phyloP scores from a whole-genome alignment of 1,140 invertebrate genomes.

The Phenacoccus solenopsis region DNA sequence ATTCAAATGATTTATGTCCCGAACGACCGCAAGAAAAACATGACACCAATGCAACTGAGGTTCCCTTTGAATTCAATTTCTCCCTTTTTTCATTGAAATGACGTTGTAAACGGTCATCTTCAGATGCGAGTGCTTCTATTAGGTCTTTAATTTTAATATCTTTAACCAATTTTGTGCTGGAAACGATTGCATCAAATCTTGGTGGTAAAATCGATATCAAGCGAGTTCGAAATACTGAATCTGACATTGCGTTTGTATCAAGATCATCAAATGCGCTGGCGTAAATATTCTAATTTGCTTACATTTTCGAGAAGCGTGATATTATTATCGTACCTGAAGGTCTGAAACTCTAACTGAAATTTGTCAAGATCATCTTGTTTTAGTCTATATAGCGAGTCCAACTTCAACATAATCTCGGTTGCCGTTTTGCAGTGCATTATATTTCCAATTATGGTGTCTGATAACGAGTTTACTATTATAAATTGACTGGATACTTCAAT shows the following conservation, averaged over 20 bases:
- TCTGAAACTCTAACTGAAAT: neutral
- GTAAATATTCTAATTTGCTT: neutral
- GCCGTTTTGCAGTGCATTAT: too few species aligned
- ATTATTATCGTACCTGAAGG: neutral
- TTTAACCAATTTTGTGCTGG: neutral
- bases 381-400: neutral
- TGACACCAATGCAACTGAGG: neutral
- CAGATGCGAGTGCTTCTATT: too few species aligned
- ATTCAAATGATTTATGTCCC: neutral
- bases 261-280: neutral
- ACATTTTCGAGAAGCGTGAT: neutral
- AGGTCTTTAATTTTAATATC: neutral
- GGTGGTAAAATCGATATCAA: neutral
- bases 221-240: neutral
- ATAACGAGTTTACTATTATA: too few species aligned
- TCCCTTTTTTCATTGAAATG: too few species aligned
- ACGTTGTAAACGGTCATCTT: too few species aligned
- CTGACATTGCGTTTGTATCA: neutral
- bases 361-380: neutral
- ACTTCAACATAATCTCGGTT: neutral
- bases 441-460: too few species aligned
- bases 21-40: neutral
- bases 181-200: neutral
- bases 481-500: too few species aligned
- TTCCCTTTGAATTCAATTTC: neutral